Conservation (phyloP, 2,113 vertebrate species). For the Conger conger region DNA sequence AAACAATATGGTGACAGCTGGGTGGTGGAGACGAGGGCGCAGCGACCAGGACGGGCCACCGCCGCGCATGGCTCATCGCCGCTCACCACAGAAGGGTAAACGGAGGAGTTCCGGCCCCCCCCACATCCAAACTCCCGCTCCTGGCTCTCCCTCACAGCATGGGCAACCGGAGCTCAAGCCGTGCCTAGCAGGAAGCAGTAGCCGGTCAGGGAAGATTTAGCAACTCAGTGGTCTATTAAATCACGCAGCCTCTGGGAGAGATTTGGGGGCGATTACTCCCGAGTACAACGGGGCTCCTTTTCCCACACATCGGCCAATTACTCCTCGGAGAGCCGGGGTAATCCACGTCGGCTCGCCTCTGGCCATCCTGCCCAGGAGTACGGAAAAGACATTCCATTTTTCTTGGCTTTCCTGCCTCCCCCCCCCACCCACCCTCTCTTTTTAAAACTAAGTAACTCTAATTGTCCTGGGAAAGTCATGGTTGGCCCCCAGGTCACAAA, state of each 20-base stretch:
- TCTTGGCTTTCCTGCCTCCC: not conserved
- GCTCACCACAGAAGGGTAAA: no score
- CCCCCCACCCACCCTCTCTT: slow-evolving; percentile 36
- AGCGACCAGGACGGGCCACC: not conserved
- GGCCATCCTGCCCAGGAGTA: slow-evolving; percentile 49
- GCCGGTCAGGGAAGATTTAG: slow-evolving; percentile 55
- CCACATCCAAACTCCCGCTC: not conserved
- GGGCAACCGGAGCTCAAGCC: slow-evolving; percentile 32
- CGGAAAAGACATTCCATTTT: not conserved
- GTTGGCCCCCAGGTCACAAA: slow-evolving; percentile 73
- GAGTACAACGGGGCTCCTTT: slow-evolving; percentile 66
- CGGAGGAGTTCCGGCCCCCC: no score
- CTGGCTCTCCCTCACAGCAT: not conserved
- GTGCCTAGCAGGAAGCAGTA: slow-evolving; percentile 46
- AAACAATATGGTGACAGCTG: not conserved
- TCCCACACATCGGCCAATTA: slow-evolving; percentile 72
- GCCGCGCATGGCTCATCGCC: not conserved
- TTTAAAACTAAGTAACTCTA: slow-evolving; percentile 88
- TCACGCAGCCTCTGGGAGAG: slow-evolving; percentile 58
- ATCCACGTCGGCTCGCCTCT: slow-evolving; percentile 64
- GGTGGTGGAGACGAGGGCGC: not conserved
- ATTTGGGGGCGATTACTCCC: slow-evolving; percentile 69
- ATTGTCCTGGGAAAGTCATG: slow-evolving; percentile 95
- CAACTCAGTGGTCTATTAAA: slow-evolving; percentile 56
- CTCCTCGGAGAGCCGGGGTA: slow-evolving; percentile 69